Conservation (phyloP, 2,113 vertebrate genomes). For the Eptesicus fuscus region DNA sequence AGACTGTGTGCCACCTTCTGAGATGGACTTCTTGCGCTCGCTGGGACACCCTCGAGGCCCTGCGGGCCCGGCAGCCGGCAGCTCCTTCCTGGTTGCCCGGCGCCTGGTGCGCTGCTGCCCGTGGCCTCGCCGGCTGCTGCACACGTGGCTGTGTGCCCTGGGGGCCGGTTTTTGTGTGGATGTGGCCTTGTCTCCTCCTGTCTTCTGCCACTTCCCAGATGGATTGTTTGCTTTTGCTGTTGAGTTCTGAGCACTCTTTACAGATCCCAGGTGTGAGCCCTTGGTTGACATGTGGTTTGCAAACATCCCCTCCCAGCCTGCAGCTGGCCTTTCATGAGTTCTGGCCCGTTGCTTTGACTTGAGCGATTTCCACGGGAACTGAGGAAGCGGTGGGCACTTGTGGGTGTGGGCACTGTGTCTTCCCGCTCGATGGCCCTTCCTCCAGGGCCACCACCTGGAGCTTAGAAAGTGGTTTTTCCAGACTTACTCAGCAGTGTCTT, state of each 20-base stretch:
- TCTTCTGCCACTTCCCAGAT: background rate
- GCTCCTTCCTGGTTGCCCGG: background rate
- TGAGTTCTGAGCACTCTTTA: background rate
- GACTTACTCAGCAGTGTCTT: background rate
- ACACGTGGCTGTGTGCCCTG: too few relatives aligned
- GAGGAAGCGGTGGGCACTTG: background rate
- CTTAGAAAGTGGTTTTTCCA: background rate
- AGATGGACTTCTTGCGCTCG: background rate
- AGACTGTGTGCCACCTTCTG: background rate
- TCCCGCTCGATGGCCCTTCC: too few relatives aligned
- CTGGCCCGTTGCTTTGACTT: background rate
- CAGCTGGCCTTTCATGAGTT: background rate
- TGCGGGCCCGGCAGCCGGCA: accelerated
- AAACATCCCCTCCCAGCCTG: too few relatives aligned
- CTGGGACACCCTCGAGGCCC: accelerated
- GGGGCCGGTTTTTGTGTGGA: background rate
- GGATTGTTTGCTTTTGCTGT: background rate
- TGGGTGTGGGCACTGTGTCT: too few relatives aligned
- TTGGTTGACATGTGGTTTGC: too few relatives aligned
- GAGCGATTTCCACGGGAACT: background rate
- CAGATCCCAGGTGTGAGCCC: background rate
- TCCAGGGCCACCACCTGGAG: background rate
- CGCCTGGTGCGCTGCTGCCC: too few relatives aligned
- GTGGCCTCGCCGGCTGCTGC: too few relatives aligned
- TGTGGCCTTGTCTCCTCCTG: background rate